These are phyloP conservation scores for Furnarius figulus DNA, from an alignment of 2,113 vertebrate species.

Conservation along the genomic window DNA sequence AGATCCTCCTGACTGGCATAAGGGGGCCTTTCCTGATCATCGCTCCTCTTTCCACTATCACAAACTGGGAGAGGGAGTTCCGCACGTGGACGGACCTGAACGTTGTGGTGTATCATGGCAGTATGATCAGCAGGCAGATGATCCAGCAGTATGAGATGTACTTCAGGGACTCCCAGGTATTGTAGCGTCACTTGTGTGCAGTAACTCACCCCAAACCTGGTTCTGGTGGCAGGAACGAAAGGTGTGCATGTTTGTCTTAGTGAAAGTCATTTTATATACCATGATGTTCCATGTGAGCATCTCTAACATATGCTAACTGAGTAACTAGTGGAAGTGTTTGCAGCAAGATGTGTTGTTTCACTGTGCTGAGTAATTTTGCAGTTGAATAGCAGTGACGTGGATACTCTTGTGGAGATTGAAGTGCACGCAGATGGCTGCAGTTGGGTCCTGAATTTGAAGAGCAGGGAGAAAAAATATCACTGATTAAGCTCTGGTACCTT, in stretches of 20 bases:
- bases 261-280: background rate
- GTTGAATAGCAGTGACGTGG: background rate
- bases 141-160: conserved; percentile 99
- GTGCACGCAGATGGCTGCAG: background rate
- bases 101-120: conserved; percentile 96
- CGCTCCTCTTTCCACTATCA: conserved; percentile 95
- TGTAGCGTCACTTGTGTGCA: background rate
- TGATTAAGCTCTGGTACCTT: background rate
- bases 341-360: background rate
- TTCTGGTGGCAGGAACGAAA: background rate
- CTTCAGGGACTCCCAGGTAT: conserved; percentile 95
- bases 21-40: conserved; percentile 94
- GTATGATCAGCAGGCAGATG: conserved; percentile 97
- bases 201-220: background rate
- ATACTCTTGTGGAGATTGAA: background rate
- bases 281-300: background rate
- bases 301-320: background rate
- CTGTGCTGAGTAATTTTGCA: conserved; percentile 1
- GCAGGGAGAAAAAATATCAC: background rate
- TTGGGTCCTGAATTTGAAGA: conserved; percentile 2
- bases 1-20: conserved; percentile 89
- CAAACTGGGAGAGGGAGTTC: conserved; percentile 98
- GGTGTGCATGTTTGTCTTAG: accelerated
- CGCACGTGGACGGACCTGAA: conserved; percentile 95
- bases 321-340: background rate